Percentiles rank a stretch among this genome's conserved stretches.
Evolutionary conservation across 2,888 invertebrate species (phyloP).

Genomic region (Tiliacea aurago): DNA sequence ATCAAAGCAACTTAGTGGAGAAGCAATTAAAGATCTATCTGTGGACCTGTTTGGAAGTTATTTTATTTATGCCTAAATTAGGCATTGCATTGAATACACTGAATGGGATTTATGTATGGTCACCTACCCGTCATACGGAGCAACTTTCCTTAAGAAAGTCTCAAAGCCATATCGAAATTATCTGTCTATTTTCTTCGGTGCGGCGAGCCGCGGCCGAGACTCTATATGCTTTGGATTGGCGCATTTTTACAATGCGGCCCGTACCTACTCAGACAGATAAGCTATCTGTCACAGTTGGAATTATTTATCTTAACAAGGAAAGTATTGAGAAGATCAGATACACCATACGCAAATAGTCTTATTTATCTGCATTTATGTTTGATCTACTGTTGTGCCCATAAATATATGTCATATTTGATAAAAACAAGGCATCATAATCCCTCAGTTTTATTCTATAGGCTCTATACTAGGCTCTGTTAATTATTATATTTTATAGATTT

Average conservation of each 20-base stretch:
- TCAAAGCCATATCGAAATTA: too few species aligned
- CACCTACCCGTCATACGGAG: not conserved
- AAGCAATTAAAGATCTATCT: not conserved
- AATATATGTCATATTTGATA: not conserved
- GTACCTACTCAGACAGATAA: not conserved
- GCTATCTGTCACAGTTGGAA: not conserved
- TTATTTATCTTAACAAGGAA: constrained; percentile 39
- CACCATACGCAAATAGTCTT: constrained; percentile 9
- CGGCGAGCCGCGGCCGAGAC: too few species aligned
- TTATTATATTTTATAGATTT: too few species aligned
- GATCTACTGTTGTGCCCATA: not conserved
- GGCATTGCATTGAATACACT: not conserved
- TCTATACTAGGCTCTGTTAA: too few species aligned
- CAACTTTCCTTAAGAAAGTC: not conserved
- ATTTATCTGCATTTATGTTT: constrained; percentile 17
- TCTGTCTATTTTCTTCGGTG: too few species aligned
- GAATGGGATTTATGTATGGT: not conserved
- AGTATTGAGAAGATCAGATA: constrained; percentile 2
- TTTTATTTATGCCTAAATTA: not conserved
- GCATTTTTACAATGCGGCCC: too few species aligned
- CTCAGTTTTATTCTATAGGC: not conserved
- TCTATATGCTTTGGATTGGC: too few species aligned
- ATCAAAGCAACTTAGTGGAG: not conserved
- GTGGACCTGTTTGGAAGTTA: not conserved
- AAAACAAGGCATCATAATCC: not conserved